These are phyloP conservation scores for Lindbergichthys nudifrons DNA, from an alignment of 2,797 vertebrate genomes.

Conservation along the genomic window DNA sequence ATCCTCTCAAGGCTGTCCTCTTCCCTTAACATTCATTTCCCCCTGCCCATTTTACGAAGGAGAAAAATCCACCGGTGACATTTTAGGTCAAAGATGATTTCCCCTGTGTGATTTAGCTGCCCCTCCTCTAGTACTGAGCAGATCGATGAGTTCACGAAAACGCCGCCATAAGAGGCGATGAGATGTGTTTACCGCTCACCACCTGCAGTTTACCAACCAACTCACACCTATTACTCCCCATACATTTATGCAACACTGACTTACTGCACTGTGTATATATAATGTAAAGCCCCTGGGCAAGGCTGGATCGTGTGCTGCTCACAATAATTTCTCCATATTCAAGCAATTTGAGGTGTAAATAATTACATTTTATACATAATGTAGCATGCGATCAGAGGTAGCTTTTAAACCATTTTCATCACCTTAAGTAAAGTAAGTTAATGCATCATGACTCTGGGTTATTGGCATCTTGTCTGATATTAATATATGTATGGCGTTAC, in stretches of 20 bases:
- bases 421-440: conserved; percentile 10
- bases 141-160: conserved; percentile 45
- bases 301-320: conserved; percentile 22
- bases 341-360: conserved; percentile 36
- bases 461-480: conserved; percentile 20
- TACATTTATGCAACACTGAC: conserved; percentile 46
- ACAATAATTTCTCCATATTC: conserved; percentile 47
- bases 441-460: conserved; percentile 18
- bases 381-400: conserved; percentile 19
- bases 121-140: conserved; percentile 4
- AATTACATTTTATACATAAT: conserved; percentile 47
- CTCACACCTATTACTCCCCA: conserved; percentile 9
- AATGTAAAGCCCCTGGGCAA: conserved; percentile 40
- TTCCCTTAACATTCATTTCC: conserved; percentile 42
- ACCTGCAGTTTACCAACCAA: conserved; percentile 20
- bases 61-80: conserved; percentile 51
- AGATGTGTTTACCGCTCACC: conserved; percentile 40
- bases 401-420: conserved; percentile 28
- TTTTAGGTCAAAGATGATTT: conserved; percentile 57
- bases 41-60: conserved; percentile 23
- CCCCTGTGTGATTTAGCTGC: conserved; percentile 50
- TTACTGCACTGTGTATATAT: conserved; percentile 33
- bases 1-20: conserved; percentile 64
- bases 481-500: background rate
- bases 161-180: background rate